Conservation (phyloP, 2,113 vertebrate species). For the Hydrolagus affinis region DNA sequence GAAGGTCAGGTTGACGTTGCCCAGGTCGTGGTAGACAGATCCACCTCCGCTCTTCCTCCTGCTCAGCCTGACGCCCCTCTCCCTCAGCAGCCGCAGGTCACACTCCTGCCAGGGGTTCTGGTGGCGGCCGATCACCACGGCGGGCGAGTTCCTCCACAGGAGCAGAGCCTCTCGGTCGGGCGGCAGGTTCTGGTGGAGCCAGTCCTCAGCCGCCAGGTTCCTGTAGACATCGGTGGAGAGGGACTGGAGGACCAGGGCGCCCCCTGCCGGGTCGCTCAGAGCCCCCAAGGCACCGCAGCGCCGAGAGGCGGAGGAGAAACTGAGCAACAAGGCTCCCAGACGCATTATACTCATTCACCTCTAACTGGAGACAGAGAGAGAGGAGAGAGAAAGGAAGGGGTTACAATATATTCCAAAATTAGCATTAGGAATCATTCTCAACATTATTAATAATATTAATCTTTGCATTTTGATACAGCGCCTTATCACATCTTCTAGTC, state of each 20-base stretch:
- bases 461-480: too few relatives aligned
- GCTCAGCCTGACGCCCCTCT: constrained; percentile 64
- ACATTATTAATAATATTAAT: too few relatives aligned
- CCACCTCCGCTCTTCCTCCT: constrained; percentile 88
- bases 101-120: constrained; percentile 95
- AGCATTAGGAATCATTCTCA: too few relatives aligned
- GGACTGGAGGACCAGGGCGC: constrained; percentile 67
- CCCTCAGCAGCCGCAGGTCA: constrained; percentile 63
- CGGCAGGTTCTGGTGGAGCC: constrained; percentile 78
- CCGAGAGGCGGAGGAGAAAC: not conserved
- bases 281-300: not conserved
- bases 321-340: not conserved
- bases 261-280: constrained; percentile 35
- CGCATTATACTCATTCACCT: too few relatives aligned
- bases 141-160: constrained; percentile 76
- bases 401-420: too few relatives aligned
- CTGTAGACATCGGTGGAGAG: constrained; percentile 69
- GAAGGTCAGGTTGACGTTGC: constrained; percentile 92
- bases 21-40: constrained; percentile 86
- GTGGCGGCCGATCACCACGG: constrained; percentile 85
- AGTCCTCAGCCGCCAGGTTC: constrained; percentile 89
- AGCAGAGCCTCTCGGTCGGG: constrained; percentile 61
- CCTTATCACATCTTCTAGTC: too few relatives aligned
- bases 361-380: too few relatives aligned
- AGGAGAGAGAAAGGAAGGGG: too few relatives aligned